A percentile compares a stretch with the other conserved stretches of the same genome.
These are phyloP conservation scores for Ovibos moschatus DNA, from an alignment of 2,113 vertebrate species.

Conservation along the genomic window DNA sequence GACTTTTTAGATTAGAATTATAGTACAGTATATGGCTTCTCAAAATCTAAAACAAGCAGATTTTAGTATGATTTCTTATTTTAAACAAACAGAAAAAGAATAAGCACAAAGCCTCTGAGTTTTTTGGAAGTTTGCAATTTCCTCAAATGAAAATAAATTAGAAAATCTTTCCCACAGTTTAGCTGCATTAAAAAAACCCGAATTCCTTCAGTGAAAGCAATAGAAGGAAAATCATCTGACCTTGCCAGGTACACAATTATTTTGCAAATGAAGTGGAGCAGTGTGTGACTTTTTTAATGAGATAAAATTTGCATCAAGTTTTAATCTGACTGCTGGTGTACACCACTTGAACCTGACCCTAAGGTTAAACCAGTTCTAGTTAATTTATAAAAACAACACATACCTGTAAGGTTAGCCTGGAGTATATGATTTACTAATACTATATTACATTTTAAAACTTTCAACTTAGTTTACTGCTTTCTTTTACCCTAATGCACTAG, in stretches of 20 bases:
- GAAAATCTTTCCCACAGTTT: background rate
- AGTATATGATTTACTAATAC: constrained; percentile 84
- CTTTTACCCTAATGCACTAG: constrained; percentile 47
- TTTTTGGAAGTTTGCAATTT: background rate
- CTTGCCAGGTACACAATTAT: constrained; percentile 79
- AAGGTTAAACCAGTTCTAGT: constrained; percentile 70
- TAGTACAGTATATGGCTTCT: background rate
- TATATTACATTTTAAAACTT: constrained; percentile 63
- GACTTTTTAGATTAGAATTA: background rate
- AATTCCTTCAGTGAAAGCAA: background rate
- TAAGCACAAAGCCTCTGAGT: background rate
- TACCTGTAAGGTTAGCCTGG: constrained; percentile 66
- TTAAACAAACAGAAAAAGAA: background rate
- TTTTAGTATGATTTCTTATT: background rate
- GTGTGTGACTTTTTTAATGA: constrained; percentile 75
- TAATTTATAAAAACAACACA: constrained; percentile 80
- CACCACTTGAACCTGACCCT: constrained; percentile 62
- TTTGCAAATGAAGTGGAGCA: constrained; percentile 72
- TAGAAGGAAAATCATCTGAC: constrained; percentile 66
- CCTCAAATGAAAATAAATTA: constrained; percentile 13
- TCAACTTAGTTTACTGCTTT: constrained; percentile 70
- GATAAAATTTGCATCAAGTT: constrained; percentile 69
- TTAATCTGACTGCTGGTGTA: constrained; percentile 61
- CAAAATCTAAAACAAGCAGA: background rate
- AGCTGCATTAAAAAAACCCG: background rate